These are phyloP conservation scores for Eupithecia abbreviata DNA, from an alignment of 2,888 invertebrate genomes.

Conservation along the genomic window DNA sequence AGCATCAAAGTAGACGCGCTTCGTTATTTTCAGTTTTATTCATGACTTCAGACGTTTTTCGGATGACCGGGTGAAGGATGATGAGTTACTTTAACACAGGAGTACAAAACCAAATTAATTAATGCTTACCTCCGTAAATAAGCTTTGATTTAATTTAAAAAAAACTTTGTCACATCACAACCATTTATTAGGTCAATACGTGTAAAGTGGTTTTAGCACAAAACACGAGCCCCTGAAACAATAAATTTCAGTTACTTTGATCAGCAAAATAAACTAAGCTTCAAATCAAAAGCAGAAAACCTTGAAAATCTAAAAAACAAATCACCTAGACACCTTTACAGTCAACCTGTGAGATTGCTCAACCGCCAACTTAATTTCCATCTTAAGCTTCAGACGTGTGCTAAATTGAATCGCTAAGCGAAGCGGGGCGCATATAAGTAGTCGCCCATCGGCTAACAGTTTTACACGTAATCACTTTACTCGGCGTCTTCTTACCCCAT, in stretches of 20 bases:
- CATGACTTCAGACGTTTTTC: constrained; percentile 10
- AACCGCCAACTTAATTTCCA: constrained; percentile 51
- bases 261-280: neutral
- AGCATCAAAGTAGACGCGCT: constrained; percentile 20
- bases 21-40: constrained; percentile 27
- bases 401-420: constrained; percentile 68
- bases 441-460: constrained; percentile 66
- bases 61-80: too few species aligned
- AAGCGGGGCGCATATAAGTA: constrained; percentile 74
- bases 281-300: constrained; percentile 8
- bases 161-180: neutral
- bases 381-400: constrained; percentile 57
- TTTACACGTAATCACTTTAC: constrained; percentile 79
- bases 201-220: neutral
- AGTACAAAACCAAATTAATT: neutral
- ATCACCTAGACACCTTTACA: constrained; percentile 31
- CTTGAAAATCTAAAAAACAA: constrained; percentile 26
- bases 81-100: neutral
- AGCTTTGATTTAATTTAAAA: neutral
- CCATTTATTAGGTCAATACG: neutral
- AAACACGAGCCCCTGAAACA: neutral
- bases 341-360: constrained; percentile 32
- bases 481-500: constrained; percentile 55
- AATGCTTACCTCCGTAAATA: neutral
- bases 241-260: neutral